phyloP scores from a whole-genome alignment of 2,797 vertebrate species.

The Percopsis omiscomaycus region DNA sequence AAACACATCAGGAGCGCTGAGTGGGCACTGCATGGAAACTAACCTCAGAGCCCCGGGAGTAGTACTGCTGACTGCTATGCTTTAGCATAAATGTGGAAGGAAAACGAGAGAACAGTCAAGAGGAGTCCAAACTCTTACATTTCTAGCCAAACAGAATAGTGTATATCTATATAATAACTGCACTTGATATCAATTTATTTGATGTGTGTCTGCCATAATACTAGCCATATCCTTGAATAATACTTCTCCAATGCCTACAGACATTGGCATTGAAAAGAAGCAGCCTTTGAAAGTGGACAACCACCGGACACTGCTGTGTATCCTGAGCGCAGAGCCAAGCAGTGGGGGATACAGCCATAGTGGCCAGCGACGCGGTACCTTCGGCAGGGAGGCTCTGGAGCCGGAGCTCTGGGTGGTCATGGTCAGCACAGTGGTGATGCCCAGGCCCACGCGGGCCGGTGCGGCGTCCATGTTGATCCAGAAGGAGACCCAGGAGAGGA shows the following conservation, averaged over 20 bases:
- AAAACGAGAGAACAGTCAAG: not conserved
- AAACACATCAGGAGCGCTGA: slow-evolving; percentile 46
- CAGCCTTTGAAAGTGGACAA: too few relatives aligned
- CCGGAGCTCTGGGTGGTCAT: slow-evolving; percentile 96
- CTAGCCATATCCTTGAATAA: too few relatives aligned
- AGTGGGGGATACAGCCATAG: too few relatives aligned
- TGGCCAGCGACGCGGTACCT: slow-evolving; percentile 61
- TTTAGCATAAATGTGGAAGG: not conserved
- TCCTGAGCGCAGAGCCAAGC: too few relatives aligned
- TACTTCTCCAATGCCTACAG: too few relatives aligned
- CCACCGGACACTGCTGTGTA: too few relatives aligned
- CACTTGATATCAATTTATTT: too few relatives aligned
- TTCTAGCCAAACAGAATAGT: not conserved
- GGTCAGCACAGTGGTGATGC: slow-evolving; percentile 92
- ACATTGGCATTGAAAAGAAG: too few relatives aligned
- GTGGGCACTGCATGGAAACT: slow-evolving; percentile 28
- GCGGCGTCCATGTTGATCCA: slow-evolving; percentile 97
- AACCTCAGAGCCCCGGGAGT: slow-evolving; percentile 34
- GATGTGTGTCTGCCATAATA: too few relatives aligned
- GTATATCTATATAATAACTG: too few relatives aligned
- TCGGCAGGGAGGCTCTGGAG: slow-evolving; percentile 91
- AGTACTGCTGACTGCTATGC: slow-evolving; percentile 31
- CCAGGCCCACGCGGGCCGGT: slow-evolving; percentile 89
- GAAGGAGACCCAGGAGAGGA: slow-evolving; percentile 94
- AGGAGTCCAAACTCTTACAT: not conserved